These are phyloP conservation scores for Mesoclemmys tuberculata DNA, from an alignment of 2,113 vertebrate genomes.

Conservation along the genomic window DNA sequence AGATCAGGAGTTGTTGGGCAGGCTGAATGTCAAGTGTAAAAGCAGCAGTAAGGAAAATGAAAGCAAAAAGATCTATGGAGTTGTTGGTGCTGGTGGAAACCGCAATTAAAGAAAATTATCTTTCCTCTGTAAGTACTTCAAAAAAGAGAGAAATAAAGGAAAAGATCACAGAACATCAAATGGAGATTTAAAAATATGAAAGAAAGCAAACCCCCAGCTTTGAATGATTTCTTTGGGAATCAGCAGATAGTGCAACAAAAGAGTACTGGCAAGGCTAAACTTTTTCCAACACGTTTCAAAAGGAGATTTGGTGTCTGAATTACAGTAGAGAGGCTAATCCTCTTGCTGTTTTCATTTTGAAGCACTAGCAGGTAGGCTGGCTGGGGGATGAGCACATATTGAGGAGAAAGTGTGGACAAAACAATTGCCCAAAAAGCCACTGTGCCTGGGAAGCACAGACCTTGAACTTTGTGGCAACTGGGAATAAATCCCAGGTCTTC, in stretches of 20 bases:
- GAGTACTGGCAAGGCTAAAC: constrained; percentile 15
- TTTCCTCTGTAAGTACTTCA: neutral
- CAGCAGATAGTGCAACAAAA: constrained; percentile 5
- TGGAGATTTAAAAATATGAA: constrained; percentile 32
- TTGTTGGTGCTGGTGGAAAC: neutral
- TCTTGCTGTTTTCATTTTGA: neutral
- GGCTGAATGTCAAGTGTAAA: constrained; percentile 66
- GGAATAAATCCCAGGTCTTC: neutral
- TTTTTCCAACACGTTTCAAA: neutral
- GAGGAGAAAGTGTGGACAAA: neutral
- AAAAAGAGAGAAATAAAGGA: neutral
- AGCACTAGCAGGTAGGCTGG: neutral
- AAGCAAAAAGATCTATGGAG: constrained; percentile 14
- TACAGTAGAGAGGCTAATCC: neutral
- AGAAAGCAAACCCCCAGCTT: constrained; percentile 22
- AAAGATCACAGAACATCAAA: constrained; percentile 18
- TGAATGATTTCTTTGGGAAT: neutral
- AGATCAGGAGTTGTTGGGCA: constrained; percentile 53
- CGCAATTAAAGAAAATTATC: constrained; percentile 45
- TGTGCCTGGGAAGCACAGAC: neutral
- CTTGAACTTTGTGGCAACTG: neutral
- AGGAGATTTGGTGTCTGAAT: constrained; percentile 3
- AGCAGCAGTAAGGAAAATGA: constrained; percentile 19
- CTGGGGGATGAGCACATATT: neutral
- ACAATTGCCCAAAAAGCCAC: neutral